Percentiles rank a stretch among this genome's conserved stretches.
Conservation (phyloP, 2,888 invertebrate species). For the Pseudoips prasinana region DNA sequence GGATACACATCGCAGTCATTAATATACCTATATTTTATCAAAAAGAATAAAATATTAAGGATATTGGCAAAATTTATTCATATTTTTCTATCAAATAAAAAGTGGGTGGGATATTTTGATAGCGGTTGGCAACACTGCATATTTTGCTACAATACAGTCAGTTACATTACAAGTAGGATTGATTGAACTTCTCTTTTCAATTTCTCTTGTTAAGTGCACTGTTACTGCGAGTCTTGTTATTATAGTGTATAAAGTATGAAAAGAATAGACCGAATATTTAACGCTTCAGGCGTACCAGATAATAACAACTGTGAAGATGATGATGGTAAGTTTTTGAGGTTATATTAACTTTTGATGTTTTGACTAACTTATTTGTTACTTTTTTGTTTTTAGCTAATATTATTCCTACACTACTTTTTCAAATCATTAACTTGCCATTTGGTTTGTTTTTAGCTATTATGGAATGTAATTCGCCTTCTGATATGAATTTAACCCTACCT, state of each 20-base stretch:
- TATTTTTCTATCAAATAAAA: constrained; percentile 1
- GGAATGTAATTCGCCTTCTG: constrained; percentile 6
- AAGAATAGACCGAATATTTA: constrained; percentile 3
- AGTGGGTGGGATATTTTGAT: constrained; percentile 2
- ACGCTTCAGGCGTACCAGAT: constrained; percentile 6
- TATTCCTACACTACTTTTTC: constrained; percentile 1
- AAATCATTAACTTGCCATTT: constrained; percentile 3
- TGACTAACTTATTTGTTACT: constrained; percentile 3
- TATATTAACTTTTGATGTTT: constrained; percentile 3
- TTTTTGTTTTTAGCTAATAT: constrained; percentile 2
- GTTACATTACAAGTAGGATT: neutral
- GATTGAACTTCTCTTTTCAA: constrained; percentile 4
- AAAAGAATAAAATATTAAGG: constrained; percentile 1
- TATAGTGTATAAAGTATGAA: constrained; percentile 2
- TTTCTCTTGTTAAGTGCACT: constrained; percentile 3
- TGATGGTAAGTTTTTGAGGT: constrained; percentile 6
- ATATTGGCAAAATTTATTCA: constrained; percentile 2
- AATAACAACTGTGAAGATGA: constrained; percentile 4
- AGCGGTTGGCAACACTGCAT: constrained; percentile 3
- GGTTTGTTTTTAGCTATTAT: constrained; percentile 7
- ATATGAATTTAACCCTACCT: constrained; percentile 5
- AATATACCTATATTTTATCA: constrained; percentile 3
- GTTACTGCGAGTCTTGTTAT: constrained; percentile 2
- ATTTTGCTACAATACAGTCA: constrained; percentile 3
- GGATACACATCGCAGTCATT: constrained; percentile 2